phyloP scores from a whole-genome alignment of 2,113 vertebrate genomes.

The Amphilophus citrinellus region DNA sequence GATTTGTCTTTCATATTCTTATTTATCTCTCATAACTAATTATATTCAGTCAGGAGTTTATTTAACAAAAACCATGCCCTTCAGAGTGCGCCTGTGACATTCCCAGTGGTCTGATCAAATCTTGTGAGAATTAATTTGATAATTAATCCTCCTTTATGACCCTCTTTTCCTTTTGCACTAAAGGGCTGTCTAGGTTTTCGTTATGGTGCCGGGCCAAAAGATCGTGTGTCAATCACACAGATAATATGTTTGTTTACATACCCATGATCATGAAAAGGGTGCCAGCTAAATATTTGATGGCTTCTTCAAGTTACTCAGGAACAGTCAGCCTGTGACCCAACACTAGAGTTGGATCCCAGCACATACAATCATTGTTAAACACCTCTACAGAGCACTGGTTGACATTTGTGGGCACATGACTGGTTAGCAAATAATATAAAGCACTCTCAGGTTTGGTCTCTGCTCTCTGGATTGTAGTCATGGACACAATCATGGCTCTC shows the following conservation, averaged over 20 bases:
- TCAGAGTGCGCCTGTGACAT: neutral
- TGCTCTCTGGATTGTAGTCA: conserved; percentile 2
- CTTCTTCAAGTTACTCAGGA: conserved; percentile 79
- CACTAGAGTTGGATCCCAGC: conserved; percentile 57
- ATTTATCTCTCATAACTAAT: conserved; percentile 16
- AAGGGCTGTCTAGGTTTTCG: conserved; percentile 71
- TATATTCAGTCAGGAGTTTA: neutral
- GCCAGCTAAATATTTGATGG: conserved; percentile 80
- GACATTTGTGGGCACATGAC: conserved; percentile 36
- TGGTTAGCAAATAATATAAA: conserved; percentile 37
- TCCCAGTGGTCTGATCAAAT: conserved; percentile 19
- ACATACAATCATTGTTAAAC: conserved; percentile 72
- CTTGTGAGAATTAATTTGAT: conserved; percentile 36
- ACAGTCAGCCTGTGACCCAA: conserved; percentile 71
- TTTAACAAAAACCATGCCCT: neutral
- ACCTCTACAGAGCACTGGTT: conserved; percentile 60
- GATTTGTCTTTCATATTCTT: conserved; percentile 3
- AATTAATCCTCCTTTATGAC: conserved; percentile 45
- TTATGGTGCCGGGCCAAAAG: conserved; percentile 45
- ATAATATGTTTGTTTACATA: conserved; percentile 82
- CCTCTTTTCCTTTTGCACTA: conserved; percentile 59
- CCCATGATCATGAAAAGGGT: conserved; percentile 76
- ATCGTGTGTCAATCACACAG: conserved; percentile 67
- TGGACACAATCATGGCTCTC: conserved; percentile 17
- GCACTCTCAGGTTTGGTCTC: conserved; percentile 32